Evolutionary conservation across 2,888 invertebrate species (phyloP), one percentile per base, ranked within the genome.

Genomic region (Cryptocephalus moraei): DNA sequence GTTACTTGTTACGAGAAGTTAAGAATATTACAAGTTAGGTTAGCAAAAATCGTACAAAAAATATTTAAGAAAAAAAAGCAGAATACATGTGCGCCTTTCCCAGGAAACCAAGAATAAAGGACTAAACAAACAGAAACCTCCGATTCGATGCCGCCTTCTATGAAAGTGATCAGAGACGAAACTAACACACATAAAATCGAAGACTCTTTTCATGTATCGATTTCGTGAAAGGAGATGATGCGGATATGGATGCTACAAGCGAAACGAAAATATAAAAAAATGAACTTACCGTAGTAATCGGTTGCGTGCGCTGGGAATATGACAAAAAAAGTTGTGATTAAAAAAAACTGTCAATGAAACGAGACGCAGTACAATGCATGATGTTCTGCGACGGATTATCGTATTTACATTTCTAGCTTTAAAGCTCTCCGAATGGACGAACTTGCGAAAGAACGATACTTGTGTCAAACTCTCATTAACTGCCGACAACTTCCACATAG

Each of bases 241-340:
- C 39, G 41, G 46, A 46, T 40, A 34, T 41, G 38, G 45, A 33
- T 31, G 46, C 40, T 12, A 44, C 32, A 47, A 47, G 49, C 49
- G 33, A n/a, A 31, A 31, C 42, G 38, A 47, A 46, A 51, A 53
- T 49, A 47, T 44, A 44, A 48, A 79, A 81, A 22, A 22, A 22
- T 22, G 22, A 22, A 92, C 94, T 93, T 91, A 95, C 94, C 94
- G 91, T 94, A 94, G 80, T 94, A 94, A 80, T 93, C 94, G 81
- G 93, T 90, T 73, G 92, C 90, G 84, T 91, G 92, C 79, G 92
- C 93, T 91, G 75, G 65, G 67, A 22, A 22, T 22, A 65, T 64
- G 63, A 62, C 64, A 68, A 64, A 66, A 67, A 69, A 67, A 36
- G n/a, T 12, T 36, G 11, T 11, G 12, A 36, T 22, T 22, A 22